Conservation (phyloP, 2,113 vertebrate genomes). For the Typhlomys cinereus region DNA sequence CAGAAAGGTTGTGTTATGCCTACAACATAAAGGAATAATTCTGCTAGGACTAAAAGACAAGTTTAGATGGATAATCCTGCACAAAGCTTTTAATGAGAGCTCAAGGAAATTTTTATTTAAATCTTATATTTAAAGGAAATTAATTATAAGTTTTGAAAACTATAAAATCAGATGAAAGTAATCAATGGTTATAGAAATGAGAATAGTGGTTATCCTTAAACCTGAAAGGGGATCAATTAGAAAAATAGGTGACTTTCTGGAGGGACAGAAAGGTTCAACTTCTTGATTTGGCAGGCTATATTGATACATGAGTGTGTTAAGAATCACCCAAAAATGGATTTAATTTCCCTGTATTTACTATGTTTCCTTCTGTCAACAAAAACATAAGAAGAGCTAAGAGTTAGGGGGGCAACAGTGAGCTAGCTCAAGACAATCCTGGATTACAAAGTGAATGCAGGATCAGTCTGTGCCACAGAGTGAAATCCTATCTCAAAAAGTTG, state of each 20-base stretch:
- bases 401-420: not conserved
- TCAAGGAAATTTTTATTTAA: conserved; percentile 62
- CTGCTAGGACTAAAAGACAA: not conserved
- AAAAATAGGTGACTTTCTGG: conserved; percentile 21
- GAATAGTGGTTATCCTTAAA: not conserved
- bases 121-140: conserved; percentile 48
- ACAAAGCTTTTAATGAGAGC: conserved; percentile 50
- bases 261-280: not conserved
- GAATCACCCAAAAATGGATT: not conserved
- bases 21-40: conserved; percentile 55
- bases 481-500: not conserved
- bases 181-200: conserved; percentile 43
- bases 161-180: conserved; percentile 52
- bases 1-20: not conserved
- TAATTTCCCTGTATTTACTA: not conserved
- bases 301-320: not conserved
- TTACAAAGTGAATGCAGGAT: not conserved
- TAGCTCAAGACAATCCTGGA: not conserved
- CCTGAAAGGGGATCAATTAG: not conserved
- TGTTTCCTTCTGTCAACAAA: not conserved
- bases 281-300: not conserved
- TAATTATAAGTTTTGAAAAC: conserved; percentile 54
- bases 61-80: not conserved
- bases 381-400: not conserved
- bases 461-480: not conserved